Evolutionary conservation across 2,888 invertebrate genomes (phyloP).

Genomic region (Gastrophysa polygoni): DNA sequence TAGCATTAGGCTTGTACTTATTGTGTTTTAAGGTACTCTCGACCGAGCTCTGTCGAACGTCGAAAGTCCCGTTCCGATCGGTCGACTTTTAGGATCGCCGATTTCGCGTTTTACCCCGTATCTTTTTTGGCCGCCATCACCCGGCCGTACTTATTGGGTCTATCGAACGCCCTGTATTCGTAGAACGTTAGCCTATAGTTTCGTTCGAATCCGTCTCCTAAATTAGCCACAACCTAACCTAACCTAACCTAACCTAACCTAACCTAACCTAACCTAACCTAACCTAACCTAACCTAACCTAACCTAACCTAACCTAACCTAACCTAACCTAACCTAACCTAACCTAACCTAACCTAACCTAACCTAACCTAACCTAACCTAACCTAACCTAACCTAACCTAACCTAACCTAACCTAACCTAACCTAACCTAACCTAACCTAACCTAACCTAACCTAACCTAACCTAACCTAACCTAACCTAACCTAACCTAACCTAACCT

Average conservation of each 20-base stretch:
- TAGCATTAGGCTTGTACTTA: no score
- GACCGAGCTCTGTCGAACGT: no score
- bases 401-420: conserved; percentile 24
- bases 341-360: conserved; percentile 8
- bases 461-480: conserved; percentile 10
- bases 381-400: conserved; percentile 19
- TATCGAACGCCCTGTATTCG: no score
- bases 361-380: conserved; percentile 20
- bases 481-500: conserved; percentile 8
- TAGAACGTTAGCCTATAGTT: no score
- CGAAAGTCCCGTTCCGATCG: no score
- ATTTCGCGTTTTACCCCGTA: no score
- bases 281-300: neutral
- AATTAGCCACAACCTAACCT: no score
- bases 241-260: conserved; percentile 12
- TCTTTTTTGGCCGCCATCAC: no score
- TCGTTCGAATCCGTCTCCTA: no score
- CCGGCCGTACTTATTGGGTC: no score
- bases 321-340: conserved; percentile 19
- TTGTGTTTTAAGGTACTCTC: no score
- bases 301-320: conserved; percentile 14
- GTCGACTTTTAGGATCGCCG: no score
- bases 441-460: conserved; percentile 27
- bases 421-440: conserved; percentile 23
- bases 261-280: neutral